Percentiles rank a stretch among this genome's conserved stretches.
Conservation (phyloP, 2,113 vertebrate genomes). For the Cavia aperea region DNA sequence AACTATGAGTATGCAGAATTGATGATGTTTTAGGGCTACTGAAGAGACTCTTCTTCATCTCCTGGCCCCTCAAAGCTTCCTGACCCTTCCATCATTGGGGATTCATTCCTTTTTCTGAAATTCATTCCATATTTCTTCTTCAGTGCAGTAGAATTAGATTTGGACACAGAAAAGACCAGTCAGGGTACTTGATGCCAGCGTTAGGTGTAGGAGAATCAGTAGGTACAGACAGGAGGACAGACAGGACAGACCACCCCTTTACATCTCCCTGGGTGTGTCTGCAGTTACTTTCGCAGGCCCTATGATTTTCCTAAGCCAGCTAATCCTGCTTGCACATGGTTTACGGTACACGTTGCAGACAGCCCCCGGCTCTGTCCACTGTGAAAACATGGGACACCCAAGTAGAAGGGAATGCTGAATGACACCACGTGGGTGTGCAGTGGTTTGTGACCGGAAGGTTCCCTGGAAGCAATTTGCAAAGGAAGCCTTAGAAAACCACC, state of each 20-base stretch:
- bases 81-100: neutral
- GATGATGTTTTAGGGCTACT: neutral
- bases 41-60: neutral
- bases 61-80: neutral
- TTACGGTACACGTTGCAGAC: neutral
- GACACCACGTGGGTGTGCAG: constrained; percentile 80
- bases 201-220: neutral
- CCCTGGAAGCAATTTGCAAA: constrained; percentile 84
- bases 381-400: constrained; percentile 78
- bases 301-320: neutral
- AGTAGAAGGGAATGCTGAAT: constrained; percentile 75
- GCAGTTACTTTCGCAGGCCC: neutral
- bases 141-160: neutral
- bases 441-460: constrained; percentile 81
- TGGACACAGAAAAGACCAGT: neutral
- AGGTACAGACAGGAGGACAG: neutral
- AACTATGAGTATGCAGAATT: neutral
- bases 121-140: neutral
- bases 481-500: constrained; percentile 83
- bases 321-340: neutral
- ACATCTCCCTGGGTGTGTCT: neutral
- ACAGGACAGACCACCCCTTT: neutral
- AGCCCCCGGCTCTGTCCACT: constrained; percentile 67
- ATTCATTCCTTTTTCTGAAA: constrained; percentile 1
- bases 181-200: neutral